A percentile compares a stretch with the other conserved stretches of the same genome.
phyloP scores from a whole-genome alignment of 2,888 invertebrate species.

The Tipula helvola region DNA sequence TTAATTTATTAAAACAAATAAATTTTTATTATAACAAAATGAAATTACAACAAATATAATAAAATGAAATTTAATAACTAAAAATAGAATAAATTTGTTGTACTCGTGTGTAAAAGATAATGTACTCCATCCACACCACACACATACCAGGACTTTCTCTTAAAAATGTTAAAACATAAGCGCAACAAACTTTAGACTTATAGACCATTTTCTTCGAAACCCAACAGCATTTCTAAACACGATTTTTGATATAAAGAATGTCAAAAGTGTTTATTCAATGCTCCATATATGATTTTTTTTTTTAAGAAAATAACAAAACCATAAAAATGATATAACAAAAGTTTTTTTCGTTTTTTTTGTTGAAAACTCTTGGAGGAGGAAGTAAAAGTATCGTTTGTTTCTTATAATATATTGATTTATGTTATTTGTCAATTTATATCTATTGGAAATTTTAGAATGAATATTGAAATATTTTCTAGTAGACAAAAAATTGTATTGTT shows the following conservation, averaged over 20 bases:
- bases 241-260: not conserved
- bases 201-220: not conserved
- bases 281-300: not conserved
- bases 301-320: not conserved
- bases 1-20: not conserved
- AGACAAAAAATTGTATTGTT: not conserved
- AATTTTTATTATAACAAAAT: not conserved
- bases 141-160: not conserved
- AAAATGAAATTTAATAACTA: not conserved
- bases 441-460: not conserved
- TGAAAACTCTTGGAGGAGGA: not conserved
- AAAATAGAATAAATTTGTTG: not conserved
- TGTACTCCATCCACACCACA: not conserved
- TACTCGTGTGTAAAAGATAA: not conserved
- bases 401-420: not conserved
- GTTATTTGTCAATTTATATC: not conserved
- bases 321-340: not conserved
- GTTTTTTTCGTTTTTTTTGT: not conserved
- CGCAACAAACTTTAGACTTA: not conserved
- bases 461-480: not conserved
- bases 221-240: not conserved
- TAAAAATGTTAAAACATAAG: not conserved
- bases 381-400: not conserved
- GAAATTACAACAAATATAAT: not conserved
- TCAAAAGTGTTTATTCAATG: not conserved